Evolutionary conservation across 2,888 invertebrate species (phyloP).

Genomic region (Endotricha flammealis): DNA sequence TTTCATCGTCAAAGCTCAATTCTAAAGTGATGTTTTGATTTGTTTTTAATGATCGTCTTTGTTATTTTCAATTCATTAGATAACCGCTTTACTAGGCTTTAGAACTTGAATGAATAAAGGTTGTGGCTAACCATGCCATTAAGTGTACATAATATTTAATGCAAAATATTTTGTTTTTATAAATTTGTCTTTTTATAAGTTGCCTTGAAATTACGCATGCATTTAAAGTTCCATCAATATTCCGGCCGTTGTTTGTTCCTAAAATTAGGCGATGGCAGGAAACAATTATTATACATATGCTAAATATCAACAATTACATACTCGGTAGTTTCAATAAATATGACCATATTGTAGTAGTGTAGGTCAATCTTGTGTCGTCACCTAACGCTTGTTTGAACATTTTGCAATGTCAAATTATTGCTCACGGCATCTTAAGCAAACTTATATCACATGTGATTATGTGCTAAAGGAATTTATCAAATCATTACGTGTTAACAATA

Average conservation of each 20-base stretch:
- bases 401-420: constrained; percentile 26
- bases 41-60: neutral
- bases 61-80: neutral
- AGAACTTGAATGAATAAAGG: too few species aligned
- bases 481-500: constrained; percentile 2
- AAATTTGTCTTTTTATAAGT: too few species aligned
- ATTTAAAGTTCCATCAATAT: too few species aligned
- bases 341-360: too few species aligned
- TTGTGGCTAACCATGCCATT: too few species aligned
- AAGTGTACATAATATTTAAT: too few species aligned
- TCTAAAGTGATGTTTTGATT: constrained; percentile 3
- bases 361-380: constrained; percentile 22
- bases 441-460: constrained; percentile 3
- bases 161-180: too few species aligned
- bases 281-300: constrained; percentile 40
- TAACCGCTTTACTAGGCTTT: neutral
- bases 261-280: constrained; percentile 40
- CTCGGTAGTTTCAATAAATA: too few species aligned
- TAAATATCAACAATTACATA: constrained; percentile 38
- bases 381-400: constrained; percentile 16
- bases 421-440: too few species aligned
- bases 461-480: constrained; percentile 10
- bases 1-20: constrained; percentile 1
- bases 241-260: constrained; percentile 28
- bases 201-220: too few species aligned